phyloP scores from a whole-genome alignment of 2,113 vertebrate genomes.

The Myrmecobius fasciatus region DNA sequence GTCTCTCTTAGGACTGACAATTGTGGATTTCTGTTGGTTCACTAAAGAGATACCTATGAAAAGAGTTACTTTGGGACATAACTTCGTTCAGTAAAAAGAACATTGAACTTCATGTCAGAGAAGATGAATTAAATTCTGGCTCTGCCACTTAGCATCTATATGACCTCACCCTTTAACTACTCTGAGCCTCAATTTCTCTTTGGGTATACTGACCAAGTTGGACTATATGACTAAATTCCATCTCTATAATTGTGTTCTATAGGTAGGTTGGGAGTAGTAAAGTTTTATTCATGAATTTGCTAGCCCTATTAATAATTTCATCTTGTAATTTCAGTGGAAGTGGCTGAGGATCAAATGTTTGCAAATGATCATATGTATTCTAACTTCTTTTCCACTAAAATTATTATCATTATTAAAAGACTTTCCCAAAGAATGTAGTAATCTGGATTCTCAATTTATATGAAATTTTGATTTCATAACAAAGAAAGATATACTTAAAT shows the following conservation, averaged over 20 bases:
- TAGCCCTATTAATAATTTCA: background rate
- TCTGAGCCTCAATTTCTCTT: background rate
- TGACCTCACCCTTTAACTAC: background rate
- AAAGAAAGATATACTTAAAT: background rate
- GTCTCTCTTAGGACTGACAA: background rate
- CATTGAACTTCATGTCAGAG: background rate
- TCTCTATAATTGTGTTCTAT: background rate
- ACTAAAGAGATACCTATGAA: background rate
- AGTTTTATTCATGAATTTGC: background rate
- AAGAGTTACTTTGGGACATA: background rate
- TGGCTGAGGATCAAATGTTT: background rate
- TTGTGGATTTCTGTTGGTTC: background rate
- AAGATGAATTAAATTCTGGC: background rate
- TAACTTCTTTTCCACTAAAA: background rate
- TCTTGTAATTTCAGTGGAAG: background rate
- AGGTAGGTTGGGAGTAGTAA: background rate
- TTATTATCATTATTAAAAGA: background rate
- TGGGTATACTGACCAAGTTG: background rate
- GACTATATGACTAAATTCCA: background rate
- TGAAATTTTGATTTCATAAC: background rate
- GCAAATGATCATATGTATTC: background rate
- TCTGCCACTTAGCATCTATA: background rate
- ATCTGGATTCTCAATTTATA: background rate
- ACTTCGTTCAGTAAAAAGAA: background rate
- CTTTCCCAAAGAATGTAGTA: background rate